Evolutionary conservation across 2,888 invertebrate species (phyloP), one percentile per base, ranked within the genome.

Genomic region (Dichetophora obliterata): DNA sequence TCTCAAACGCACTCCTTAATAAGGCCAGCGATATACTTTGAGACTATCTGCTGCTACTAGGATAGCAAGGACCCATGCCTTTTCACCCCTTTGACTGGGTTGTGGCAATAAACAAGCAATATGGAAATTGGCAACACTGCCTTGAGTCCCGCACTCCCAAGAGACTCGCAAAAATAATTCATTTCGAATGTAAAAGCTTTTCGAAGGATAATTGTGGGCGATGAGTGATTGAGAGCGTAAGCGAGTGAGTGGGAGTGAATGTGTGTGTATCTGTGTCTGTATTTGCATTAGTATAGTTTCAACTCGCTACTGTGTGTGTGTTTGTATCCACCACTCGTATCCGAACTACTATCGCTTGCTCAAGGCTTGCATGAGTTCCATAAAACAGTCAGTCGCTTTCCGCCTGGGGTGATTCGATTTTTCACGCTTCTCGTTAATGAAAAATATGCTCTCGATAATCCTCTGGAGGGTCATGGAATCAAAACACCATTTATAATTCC

Each of bases 201-300:
- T 50, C 70, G 75, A 78, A 75, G 57, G 59, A 52, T 63, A 52
- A 69, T 24, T 63, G 59, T 66, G 77, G 59, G 77, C 75, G 68
- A 4, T n/a, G 27, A 77, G 66, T 74, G 63, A 59, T 70, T 52
- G 71, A 70, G 57, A 37, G 63, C 27, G 50, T 52, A 68, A 27
- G 22, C 19, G 68, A 54, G 75, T 68, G 50, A n/a, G 31, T 27
- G 9, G n/a, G 37, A 65, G 75, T 57, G 43, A 59, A 48, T 27
- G 8, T 43, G 8, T 61, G 50, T 31, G 57, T n/a, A 11, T 34
- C 2, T 34, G 43, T 31, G 52, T 31, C 3, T 70, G 54, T 31
- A 31, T n/a, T 1, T 70, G 70, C 14, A 31, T 68, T 0, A 19
- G 43, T 48, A 37, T 0, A 50, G 68, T 43, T 52, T 52, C 8